Base-by-base conservation (phyloP, 92 coral and sea anemone genomes). In the Plumapathes pennacea region DNA sequence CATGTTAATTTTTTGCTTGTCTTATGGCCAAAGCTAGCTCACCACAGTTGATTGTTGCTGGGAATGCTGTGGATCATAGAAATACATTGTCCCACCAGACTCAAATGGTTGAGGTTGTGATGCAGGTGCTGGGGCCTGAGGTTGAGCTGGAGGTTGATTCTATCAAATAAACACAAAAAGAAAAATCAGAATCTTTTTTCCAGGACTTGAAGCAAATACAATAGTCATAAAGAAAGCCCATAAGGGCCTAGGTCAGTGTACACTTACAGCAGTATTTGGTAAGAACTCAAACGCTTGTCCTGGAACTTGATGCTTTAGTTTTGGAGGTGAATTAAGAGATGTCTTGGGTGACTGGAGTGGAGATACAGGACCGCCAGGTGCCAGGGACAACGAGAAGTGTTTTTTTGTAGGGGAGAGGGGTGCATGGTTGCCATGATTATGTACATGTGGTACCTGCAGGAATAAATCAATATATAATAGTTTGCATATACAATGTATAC, bases 21-120 rank as follows among this genome's bases (percentile, higher is more conserved):
- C n/a, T n/a, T n/a, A n/a, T n/a, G n/a, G n/a, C n/a, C n/a, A n/a
- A n/a, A n/a, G n/a, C n/a, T 9, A 30, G 71, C 89, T 72, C 60
- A 91, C 97, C 85, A 92, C 85, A 33, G 96, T 78, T 54, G 96
- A 87, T 61, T 81, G 95, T 20, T 82, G 88, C 38, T 81, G 94
- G 25, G 88, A 64, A 38, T 70, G 85, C 23, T 88, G 98, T n/a
- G n/a, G n/a, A 15, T 82, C 76, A 64, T 92, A 92, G 58, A 88
- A 92, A 86, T 89, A 92, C 13, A 83, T 92, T 39, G 98, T 92
- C 27, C 98, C 98, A 45, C 90, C 98, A 1, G 98, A 90, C 46
- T 92, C 98, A 60, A 84, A 74, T 50, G 81, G 94, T 54, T 89
- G 90, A 50, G 85, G 77, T n/a, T n/a, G n/a, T n/a, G n/a, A n/a